phyloP scores from a whole-genome alignment of 1,140 invertebrate genomes.

The Drosophila kepulauana region DNA sequence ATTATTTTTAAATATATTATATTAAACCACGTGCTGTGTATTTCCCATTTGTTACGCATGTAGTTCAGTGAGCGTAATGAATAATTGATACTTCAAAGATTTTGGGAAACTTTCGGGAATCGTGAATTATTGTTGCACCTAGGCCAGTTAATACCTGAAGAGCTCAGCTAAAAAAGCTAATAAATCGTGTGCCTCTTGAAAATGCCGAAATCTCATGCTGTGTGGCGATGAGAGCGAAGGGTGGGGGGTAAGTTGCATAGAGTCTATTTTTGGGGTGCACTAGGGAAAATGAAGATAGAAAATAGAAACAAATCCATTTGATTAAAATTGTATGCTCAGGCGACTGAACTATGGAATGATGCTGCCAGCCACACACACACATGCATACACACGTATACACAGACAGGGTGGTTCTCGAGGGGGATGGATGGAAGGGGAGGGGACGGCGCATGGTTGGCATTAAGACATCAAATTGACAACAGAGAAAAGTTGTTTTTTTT shows the following conservation, averaged over 20 bases:
- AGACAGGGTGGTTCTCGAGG: conserved; percentile 6
- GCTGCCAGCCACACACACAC: background rate
- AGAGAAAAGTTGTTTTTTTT: conserved; percentile 4
- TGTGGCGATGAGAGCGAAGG: background rate
- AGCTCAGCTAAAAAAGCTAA: conserved; percentile 41
- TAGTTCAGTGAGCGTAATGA: background rate
- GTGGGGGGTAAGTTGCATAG: background rate
- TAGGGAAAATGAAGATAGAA: conserved; percentile 37
- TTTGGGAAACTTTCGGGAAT: background rate
- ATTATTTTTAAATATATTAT: too few species aligned
- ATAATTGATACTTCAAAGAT: background rate
- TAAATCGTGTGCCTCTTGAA: conserved; percentile 35
- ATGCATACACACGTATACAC: too few species aligned
- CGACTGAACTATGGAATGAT: conserved; percentile 9
- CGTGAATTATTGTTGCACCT: conserved; percentile 40
- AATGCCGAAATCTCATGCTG: background rate
- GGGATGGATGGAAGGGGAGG: background rate
- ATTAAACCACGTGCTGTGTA: too few species aligned
- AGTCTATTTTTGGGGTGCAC: conserved; percentile 38
- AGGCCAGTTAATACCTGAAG: conserved; percentile 38
- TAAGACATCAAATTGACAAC: conserved; percentile 54
- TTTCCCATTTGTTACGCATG: too few species aligned
- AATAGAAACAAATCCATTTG: conserved; percentile 60
- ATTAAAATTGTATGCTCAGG: conserved; percentile 38
- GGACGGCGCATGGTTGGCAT: conserved; percentile 32